Evolutionary conservation across 2,113 vertebrate species (phyloP), one percentile per base, ranked within the genome.

Genomic region (Typhlomys cinereus): DNA sequence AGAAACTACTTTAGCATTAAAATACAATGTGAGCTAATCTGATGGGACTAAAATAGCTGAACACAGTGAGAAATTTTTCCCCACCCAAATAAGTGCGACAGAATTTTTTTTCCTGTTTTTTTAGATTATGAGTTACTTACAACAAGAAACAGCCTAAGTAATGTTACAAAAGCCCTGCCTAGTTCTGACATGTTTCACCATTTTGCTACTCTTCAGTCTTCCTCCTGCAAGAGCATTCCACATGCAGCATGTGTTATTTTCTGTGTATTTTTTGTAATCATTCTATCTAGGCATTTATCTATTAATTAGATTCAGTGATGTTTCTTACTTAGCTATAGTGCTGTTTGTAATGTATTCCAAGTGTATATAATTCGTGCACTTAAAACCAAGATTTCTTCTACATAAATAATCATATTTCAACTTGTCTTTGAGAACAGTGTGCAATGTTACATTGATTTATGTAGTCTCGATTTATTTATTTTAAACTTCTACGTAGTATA

Each of bases 301-400:
- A 21, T 80, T 74, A n/a, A 39, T 91, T 84, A 91, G 73, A 89
- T 69, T 59, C 21, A 67, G 52, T 78, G 34, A 50, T 93, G 1
- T n/a, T 94, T 90, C 86, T 83, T n/a, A n/a, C n/a, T n/a, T n/a
- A n/a, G n/a, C n/a, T n/a, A n/a, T n/a, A n/a, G n/a, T n/a, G n/a
- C n/a, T n/a, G n/a, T n/a, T n/a, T n/a, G n/a, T 29, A 66, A 54
- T 88, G 81, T 67, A 71, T 61, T 81, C 36, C 48, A 79, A 69
- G 10, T 87, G 70, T 75, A 7, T 69, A 69, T 70, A 74, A 86
- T 75, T 75, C n/a, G 6, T 52, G 23, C 46, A 83, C 67, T 90
- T 74, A 57, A 4, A 27, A n/a, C n/a, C n/a, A 71, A 88, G 84
- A 21, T 91, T 86, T 93, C 64, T 89, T 70, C 86, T 88, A 41